Conservation (phyloP, 2,888 invertebrate genomes). For the Drosophila atripex region DNA sequence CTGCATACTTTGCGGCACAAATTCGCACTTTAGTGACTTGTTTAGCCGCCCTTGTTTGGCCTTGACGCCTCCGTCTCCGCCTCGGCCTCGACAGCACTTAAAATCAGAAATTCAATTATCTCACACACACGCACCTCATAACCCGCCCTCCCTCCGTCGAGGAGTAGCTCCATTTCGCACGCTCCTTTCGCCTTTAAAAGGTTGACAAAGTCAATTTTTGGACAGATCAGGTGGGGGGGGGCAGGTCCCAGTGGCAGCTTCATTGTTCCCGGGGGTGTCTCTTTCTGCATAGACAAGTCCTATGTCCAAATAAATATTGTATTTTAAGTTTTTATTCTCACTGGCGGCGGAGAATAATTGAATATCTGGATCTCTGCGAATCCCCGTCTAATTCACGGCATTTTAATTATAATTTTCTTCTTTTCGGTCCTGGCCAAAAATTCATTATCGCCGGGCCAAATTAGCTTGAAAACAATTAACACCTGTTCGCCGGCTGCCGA, state of each 20-base stretch:
- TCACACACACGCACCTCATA: conserved; percentile 35
- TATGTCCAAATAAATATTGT: too few species aligned
- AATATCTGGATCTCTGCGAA: conserved; percentile 32
- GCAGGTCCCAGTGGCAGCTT: conserved; percentile 39
- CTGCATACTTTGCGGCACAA: conserved; percentile 75
- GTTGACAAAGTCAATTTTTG: conserved; percentile 38
- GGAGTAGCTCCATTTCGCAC: conserved; percentile 62
- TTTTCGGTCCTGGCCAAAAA: conserved; percentile 33
- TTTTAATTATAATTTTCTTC: conserved; percentile 74
- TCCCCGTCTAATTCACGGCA: conserved; percentile 55
- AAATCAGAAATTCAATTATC: conserved; percentile 78
- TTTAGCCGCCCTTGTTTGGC: conserved; percentile 20
- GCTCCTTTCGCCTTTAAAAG: conserved; percentile 57
- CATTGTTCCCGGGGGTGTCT: conserved; percentile 50
- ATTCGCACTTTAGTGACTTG: conserved; percentile 76
- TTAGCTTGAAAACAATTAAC: conserved; percentile 78
- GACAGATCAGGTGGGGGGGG: neutral
- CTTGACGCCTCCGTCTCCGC: conserved; percentile 29
- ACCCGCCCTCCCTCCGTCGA: neutral
- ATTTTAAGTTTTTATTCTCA: neutral
- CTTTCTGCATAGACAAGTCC: too few species aligned
- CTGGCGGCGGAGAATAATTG: too few species aligned
- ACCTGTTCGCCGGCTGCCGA: conserved; percentile 69
- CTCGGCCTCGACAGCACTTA: conserved; percentile 67
- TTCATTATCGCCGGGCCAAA: conserved; percentile 71